Conservation (phyloP, 2,888 invertebrate species). For the Lamproptera curius region DNA sequence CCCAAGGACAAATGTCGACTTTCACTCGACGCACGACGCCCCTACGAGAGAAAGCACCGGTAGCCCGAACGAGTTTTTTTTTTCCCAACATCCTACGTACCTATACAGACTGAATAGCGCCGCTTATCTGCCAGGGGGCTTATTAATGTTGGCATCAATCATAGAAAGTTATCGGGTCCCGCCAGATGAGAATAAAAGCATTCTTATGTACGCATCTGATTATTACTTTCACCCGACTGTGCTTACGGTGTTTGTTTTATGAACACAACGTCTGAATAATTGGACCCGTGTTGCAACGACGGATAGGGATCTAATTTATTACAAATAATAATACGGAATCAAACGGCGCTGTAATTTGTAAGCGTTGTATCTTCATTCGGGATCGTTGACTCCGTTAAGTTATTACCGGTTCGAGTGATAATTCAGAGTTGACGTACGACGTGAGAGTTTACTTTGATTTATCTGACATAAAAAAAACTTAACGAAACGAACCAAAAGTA, state of each 20-base stretch:
- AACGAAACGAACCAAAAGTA: too few species aligned
- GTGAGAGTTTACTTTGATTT: too few species aligned
- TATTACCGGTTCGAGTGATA: too few species aligned
- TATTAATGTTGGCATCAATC: slow-evolving; percentile 10
- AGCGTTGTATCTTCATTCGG: not conserved
- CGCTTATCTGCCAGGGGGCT: slow-evolving; percentile 4
- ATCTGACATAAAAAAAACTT: too few species aligned
- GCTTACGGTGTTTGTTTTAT: not conserved
- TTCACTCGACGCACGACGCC: slow-evolving; percentile 62
- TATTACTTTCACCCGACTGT: not conserved
- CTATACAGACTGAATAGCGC: slow-evolving; percentile 33
- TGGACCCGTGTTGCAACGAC: not conserved
- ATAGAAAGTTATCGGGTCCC: slow-evolving; percentile 12
- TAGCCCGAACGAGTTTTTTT: too few species aligned
- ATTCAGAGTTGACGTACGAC: too few species aligned
- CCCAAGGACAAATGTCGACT: slow-evolving; percentile 61
- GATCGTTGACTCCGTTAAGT: too few species aligned
- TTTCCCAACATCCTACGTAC: not conserved
- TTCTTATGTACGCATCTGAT: not conserved
- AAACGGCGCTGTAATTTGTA: not conserved
- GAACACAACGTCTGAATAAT: not conserved
- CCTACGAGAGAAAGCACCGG: slow-evolving; percentile 36
- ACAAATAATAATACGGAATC: slow-evolving; percentile 25
- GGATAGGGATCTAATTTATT: not conserved
- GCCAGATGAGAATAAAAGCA: not conserved